Evolutionary conservation across 2,888 invertebrate species (phyloP).

Genomic region (Pteria penguin): DNA sequence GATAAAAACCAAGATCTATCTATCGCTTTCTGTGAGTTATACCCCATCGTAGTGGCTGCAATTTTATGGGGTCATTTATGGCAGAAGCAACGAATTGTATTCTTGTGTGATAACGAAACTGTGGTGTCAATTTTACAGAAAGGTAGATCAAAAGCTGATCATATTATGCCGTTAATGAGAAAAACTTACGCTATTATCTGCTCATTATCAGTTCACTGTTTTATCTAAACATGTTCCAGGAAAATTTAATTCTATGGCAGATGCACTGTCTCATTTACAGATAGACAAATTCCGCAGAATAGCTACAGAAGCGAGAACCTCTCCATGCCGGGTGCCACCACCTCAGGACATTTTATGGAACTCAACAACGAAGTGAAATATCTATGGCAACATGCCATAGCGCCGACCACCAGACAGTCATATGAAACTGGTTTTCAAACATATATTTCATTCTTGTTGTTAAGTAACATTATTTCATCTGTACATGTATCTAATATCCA

Average conservation of each 20-base stretch:
- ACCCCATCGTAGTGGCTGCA: slow-evolving; percentile 34
- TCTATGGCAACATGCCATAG: neutral
- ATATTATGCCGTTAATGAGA: slow-evolving; percentile 23
- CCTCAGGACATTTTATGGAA: neutral
- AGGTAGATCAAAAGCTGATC: slow-evolving; percentile 18
- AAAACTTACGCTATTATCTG: neutral
- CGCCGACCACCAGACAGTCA: neutral
- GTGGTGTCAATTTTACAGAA: slow-evolving; percentile 35
- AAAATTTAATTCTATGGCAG: neutral
- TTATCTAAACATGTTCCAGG: neutral
- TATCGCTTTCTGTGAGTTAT: slow-evolving; percentile 29
- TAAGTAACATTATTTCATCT: too few relatives aligned
- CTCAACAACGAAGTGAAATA: neutral
- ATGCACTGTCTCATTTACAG: neutral
- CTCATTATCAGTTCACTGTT: neutral
- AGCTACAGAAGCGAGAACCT: neutral
- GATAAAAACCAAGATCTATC: neutral
- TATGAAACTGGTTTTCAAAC: too few relatives aligned
- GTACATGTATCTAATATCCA: neutral
- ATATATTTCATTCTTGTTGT: too few relatives aligned
- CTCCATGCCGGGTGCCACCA: neutral
- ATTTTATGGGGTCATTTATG: slow-evolving; percentile 33
- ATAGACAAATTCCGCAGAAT: neutral
- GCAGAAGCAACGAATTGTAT: slow-evolving; percentile 21
- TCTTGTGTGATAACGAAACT: slow-evolving; percentile 34